These are phyloP conservation scores for Zelleria hepariella DNA, from an alignment of 2,888 invertebrate genomes.

Conservation along the genomic window DNA sequence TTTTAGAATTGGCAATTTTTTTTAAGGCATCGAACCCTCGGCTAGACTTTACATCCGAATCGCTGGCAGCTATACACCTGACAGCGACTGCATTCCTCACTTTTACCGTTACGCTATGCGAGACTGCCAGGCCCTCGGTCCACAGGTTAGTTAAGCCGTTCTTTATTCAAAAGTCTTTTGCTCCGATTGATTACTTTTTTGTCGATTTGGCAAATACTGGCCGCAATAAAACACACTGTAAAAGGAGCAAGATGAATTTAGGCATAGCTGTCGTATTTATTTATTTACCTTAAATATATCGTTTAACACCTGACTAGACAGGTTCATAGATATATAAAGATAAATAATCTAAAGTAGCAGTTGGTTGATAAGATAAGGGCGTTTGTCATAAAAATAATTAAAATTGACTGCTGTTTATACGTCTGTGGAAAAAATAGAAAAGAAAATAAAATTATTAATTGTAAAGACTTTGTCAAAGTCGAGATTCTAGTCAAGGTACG, in stretches of 20 bases:
- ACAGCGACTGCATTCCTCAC: neutral
- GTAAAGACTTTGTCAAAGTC: neutral
- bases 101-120: neutral
- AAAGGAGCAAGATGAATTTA: too few relatives aligned
- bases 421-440: neutral
- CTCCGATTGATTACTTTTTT: too few relatives aligned
- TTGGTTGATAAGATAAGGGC: neutral
- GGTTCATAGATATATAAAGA: too few relatives aligned
- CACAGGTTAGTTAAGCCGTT: neutral
- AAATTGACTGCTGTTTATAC: neutral
- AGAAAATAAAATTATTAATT: too few relatives aligned
- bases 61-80: neutral
- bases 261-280: too few relatives aligned
- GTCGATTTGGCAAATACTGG: too few relatives aligned
- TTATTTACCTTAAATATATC: too few relatives aligned
- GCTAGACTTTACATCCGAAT: neutral
- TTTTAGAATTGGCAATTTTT: neutral
- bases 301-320: too few relatives aligned
- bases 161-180: neutral
- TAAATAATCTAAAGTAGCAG: too few relatives aligned
- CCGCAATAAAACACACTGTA: too few relatives aligned
- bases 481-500: neutral
- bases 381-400: neutral
- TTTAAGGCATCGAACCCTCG: neutral
- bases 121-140: neutral